Conservation (phyloP, 2,888 invertebrate species). For the Orchestes rusci region DNA sequence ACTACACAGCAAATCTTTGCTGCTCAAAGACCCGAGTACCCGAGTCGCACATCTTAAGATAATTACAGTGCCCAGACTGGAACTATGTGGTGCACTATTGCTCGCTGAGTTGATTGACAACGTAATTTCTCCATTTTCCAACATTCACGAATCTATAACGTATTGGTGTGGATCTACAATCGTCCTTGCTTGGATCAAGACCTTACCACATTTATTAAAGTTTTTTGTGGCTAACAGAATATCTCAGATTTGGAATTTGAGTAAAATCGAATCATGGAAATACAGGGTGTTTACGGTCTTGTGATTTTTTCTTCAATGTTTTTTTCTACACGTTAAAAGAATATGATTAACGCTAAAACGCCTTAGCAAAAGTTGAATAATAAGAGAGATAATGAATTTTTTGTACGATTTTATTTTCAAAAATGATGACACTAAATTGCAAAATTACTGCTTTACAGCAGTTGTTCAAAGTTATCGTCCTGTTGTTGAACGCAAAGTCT, state of each 20-base stretch:
- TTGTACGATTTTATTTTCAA: too few species aligned
- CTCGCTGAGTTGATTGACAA: constrained; percentile 3
- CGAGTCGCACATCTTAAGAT: constrained; percentile 4
- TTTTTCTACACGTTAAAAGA: constrained; percentile 16
- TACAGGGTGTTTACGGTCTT: too few species aligned
- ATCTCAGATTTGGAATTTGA: constrained; percentile 11
- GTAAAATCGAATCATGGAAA: constrained; percentile 13
- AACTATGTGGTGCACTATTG: constrained; percentile 5
- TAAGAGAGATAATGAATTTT: too few species aligned
- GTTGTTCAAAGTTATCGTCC: too few species aligned
- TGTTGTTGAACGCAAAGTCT: neutral
- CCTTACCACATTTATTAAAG: constrained; percentile 6
- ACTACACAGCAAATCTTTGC: neutral
- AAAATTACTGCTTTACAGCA: too few species aligned
- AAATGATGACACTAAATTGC: too few species aligned
- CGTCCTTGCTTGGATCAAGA: constrained; percentile 5
- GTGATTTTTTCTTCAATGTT: too few species aligned
- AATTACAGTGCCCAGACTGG: constrained; percentile 4
- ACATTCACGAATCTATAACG: neutral
- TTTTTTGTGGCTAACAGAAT: constrained; percentile 9
- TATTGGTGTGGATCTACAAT: constrained; percentile 10
- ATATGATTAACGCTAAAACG: neutral
- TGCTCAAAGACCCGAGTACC: constrained; percentile 4
- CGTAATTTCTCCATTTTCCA: neutral
- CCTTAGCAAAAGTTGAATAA: too few species aligned